Percentiles rank a stretch among this genome's conserved stretches.
phyloP scores from a whole-genome alignment of 2,888 invertebrate species.

The Pachymerium ferrugineum region DNA sequence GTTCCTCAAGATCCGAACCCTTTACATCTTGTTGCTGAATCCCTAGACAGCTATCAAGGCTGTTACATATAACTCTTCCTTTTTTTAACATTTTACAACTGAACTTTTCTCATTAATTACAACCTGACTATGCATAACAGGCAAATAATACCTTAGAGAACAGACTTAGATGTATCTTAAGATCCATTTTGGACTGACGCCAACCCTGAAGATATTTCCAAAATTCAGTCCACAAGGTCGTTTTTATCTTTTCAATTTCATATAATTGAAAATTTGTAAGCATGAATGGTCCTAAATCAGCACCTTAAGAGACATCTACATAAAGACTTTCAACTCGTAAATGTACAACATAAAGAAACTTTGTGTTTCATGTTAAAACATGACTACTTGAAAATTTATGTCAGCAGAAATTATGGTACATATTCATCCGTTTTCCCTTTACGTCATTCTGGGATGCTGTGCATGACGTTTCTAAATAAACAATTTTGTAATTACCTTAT shows the following conservation, averaged over 20 bases:
- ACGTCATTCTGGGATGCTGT: too few relatives aligned
- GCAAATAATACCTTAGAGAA: background rate
- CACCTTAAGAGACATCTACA: background rate
- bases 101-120: background rate
- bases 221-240: background rate
- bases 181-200: background rate
- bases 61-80: background rate
- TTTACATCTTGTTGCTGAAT: too few relatives aligned
- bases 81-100: background rate
- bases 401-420: too few relatives aligned
- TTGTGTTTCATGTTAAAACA: too few relatives aligned
- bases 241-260: background rate
- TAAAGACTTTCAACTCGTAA: background rate
- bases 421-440: too few relatives aligned
- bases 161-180: background rate
- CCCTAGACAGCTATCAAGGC: background rate
- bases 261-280: background rate
- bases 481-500: too few relatives aligned
- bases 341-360: background rate
- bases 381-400: too few relatives aligned
- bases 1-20: too few relatives aligned
- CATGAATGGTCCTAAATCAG: background rate
- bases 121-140: background rate
- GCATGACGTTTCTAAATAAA: too few relatives aligned
- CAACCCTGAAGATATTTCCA: background rate